These are phyloP conservation scores for Manis crassicaudata DNA, from an alignment of 2,797 vertebrate genomes.

Conservation along the genomic window DNA sequence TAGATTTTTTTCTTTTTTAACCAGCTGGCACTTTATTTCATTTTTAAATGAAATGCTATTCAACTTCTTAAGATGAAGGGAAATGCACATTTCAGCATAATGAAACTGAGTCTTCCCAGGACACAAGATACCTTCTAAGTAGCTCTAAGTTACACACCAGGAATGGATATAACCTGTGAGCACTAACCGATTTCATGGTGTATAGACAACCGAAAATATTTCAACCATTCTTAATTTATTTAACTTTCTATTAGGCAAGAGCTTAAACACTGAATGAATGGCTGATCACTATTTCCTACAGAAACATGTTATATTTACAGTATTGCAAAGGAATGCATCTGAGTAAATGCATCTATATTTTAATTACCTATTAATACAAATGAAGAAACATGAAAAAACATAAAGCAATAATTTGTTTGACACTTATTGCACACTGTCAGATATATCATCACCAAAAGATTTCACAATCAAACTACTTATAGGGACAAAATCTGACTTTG, in stretches of 20 bases:
- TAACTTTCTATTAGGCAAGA: not conserved
- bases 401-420: not conserved
- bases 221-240: not conserved
- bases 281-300: not conserved
- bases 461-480: not conserved
- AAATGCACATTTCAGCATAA: not conserved
- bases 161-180: accelerated
- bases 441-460: not conserved
- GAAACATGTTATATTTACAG: not conserved
- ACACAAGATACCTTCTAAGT: slow-evolving; percentile 1
- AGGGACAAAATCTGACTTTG: not conserved
- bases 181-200: not conserved
- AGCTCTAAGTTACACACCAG: not conserved
- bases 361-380: not conserved
- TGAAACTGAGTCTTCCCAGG: not conserved
- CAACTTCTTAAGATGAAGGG: not conserved
- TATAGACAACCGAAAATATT: not conserved
- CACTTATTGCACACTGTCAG: not conserved
- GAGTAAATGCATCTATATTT: not conserved
- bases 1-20: not conserved
- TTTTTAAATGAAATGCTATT: slow-evolving; percentile 36
- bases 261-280: not conserved
- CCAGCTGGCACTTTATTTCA: not conserved
- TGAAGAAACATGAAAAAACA: not conserved
- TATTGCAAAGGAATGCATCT: not conserved